Conservation (phyloP, 2,797 vertebrate species). For the Brotogeris chrysoptera region DNA sequence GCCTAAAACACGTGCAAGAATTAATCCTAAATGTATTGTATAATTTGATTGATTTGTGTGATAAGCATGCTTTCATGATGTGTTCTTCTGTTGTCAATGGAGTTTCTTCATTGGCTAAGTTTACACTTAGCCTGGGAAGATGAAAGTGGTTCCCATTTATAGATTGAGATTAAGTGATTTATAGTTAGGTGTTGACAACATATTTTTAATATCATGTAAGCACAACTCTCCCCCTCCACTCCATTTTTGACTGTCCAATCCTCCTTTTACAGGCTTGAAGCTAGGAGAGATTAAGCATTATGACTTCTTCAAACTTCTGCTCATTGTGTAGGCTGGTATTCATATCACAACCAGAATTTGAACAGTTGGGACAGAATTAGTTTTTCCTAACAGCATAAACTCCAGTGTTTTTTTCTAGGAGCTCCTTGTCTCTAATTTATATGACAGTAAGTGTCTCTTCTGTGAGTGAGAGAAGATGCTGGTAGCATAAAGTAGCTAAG, state of each 20-base stretch:
- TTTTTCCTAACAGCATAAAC: background rate
- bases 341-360: background rate
- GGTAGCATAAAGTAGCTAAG: background rate
- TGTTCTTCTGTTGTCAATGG: background rate
- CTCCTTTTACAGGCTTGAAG: background rate
- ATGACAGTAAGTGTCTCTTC: background rate
- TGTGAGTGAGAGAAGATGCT: background rate
- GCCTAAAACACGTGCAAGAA: background rate
- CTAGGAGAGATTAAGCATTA: background rate
- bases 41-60: background rate
- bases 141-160: background rate
- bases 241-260: background rate
- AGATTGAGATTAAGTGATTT: background rate
- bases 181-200: background rate
- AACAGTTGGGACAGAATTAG: background rate
- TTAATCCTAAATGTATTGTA: background rate
- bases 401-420: background rate
- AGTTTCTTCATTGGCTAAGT: background rate
- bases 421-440: background rate
- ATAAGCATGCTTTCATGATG: background rate
- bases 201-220: background rate
- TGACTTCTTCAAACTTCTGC: background rate
- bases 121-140: background rate
- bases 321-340: background rate
- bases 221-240: accelerated